A percentile compares a stretch with the other conserved stretches of the same genome.
These are phyloP conservation scores for Cotesia glomerata DNA, from an alignment of 1,140 invertebrate genomes.

Conservation along the genomic window DNA sequence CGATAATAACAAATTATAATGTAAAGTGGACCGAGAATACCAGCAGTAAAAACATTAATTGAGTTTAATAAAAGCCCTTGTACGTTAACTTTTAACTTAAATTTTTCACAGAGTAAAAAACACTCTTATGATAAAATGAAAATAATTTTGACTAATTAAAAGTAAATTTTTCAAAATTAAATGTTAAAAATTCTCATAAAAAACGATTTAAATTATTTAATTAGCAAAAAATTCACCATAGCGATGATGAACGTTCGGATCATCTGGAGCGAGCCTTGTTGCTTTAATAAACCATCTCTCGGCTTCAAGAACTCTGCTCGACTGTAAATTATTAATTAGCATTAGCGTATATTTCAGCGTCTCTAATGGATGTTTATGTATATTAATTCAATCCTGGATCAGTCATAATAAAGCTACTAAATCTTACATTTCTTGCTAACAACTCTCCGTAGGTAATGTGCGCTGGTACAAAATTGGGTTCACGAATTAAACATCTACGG, in stretches of 20 bases:
- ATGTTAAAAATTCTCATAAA: no score
- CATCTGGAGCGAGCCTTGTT: slow-evolving; percentile 79
- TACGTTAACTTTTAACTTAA: no score
- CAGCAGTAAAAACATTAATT: no score
- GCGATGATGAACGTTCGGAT: slow-evolving; percentile 83
- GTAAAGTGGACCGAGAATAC: no score
- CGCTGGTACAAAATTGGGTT: slow-evolving; percentile 86
- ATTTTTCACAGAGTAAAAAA: no score
- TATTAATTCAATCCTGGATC: background rate
- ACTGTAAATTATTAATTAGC: slow-evolving; percentile 61
- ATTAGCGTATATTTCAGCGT: background rate
- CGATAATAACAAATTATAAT: no score
- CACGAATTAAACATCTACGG: slow-evolving; percentile 77
- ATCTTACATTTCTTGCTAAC: slow-evolving; percentile 85
- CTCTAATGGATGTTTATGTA: background rate
- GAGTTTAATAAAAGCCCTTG: no score
- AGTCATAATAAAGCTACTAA: slow-evolving; percentile 5
- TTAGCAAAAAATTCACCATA: slow-evolving; percentile 71
- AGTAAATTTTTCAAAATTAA: no score
- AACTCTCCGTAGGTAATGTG: slow-evolving; percentile 92
- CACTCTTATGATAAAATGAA: no score
- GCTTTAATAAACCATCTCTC: slow-evolving; percentile 90
- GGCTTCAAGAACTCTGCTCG: slow-evolving; percentile 81
- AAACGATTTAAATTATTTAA: no score
- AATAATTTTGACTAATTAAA: no score